A percentile compares a stretch with the other conserved stretches of the same genome.
phyloP scores from a whole-genome alignment of 1,140 invertebrate species.

The Drosophila seguyi region DNA sequence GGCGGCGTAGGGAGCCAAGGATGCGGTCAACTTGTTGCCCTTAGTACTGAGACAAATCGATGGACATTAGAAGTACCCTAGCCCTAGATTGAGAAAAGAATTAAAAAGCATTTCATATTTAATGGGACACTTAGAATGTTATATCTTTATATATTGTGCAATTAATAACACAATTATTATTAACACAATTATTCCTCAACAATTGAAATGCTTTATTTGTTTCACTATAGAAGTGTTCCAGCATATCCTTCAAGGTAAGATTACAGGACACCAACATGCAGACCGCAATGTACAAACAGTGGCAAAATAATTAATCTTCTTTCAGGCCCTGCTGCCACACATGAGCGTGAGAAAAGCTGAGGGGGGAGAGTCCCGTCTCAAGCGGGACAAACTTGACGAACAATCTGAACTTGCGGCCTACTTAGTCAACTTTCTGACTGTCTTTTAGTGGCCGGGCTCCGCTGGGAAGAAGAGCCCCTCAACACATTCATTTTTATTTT shows the following conservation, averaged over 20 bases:
- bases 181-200: neutral
- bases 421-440: conserved; percentile 43
- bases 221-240: neutral
- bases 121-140: neutral
- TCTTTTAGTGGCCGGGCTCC: conserved; percentile 37
- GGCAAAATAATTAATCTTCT: conserved; percentile 70
- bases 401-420: conserved; percentile 44
- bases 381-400: conserved; percentile 24
- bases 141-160: neutral
- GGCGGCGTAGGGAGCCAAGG: conserved; percentile 2
- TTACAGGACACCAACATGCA: conserved; percentile 7
- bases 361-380: neutral
- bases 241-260: neutral
- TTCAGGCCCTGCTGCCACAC: conserved; percentile 13
- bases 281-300: conserved; percentile 18
- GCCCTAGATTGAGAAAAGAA: too few relatives aligned
- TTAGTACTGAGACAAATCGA: neutral
- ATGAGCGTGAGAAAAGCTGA: conserved; percentile 15
- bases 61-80: neutral
- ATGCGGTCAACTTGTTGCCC: conserved; percentile 49
- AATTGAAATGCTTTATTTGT: neutral
- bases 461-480: conserved; percentile 1
- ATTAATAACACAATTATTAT: too few relatives aligned
- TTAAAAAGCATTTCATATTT: neutral
- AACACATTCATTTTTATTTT: conserved; percentile 33